Conservation (phyloP, 2,797 vertebrate species). For the Xiphophorus birchmanni region DNA sequence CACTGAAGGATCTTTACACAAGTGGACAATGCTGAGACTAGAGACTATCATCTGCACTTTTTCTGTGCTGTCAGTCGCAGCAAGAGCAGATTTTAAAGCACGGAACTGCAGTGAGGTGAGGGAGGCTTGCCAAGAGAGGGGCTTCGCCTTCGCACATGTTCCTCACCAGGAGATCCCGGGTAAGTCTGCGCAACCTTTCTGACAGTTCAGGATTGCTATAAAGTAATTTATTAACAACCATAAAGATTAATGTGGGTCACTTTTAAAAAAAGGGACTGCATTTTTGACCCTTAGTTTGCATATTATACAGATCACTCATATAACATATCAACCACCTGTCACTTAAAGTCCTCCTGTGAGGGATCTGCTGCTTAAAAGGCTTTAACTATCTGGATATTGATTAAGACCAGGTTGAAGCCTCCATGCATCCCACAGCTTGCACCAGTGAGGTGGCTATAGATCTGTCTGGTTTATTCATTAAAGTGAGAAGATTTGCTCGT, state of each 20-base stretch:
- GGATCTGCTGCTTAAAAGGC: background rate
- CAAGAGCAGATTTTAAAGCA: conserved; percentile 82
- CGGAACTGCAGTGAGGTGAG: conserved; percentile 90
- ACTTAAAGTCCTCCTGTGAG: conserved; percentile 31
- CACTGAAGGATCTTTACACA: conserved; percentile 47
- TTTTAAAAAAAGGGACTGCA: background rate
- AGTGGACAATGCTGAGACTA: conserved; percentile 77
- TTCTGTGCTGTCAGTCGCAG: conserved; percentile 75
- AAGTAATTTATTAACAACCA: background rate
- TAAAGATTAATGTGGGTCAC: background rate
- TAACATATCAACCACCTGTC: conserved; percentile 59
- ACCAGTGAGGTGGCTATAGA: background rate
- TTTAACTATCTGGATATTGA: conserved; percentile 13
- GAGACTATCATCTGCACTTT: conserved; percentile 78
- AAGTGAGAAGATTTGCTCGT: background rate
- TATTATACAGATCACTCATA: background rate
- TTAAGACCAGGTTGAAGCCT: conserved; percentile 9
- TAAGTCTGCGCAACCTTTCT: conserved; percentile 71
- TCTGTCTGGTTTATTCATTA: background rate
- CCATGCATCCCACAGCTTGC: conserved; percentile 3
- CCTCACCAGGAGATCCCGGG: conserved; percentile 92
- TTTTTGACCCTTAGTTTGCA: conserved; percentile 9
- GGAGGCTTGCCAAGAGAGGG: conserved; percentile 85
- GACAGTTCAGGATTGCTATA: background rate
- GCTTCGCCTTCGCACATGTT: conserved; percentile 88